phyloP scores from a whole-genome alignment of 1,140 invertebrate species.

The Telenomus remus region DNA sequence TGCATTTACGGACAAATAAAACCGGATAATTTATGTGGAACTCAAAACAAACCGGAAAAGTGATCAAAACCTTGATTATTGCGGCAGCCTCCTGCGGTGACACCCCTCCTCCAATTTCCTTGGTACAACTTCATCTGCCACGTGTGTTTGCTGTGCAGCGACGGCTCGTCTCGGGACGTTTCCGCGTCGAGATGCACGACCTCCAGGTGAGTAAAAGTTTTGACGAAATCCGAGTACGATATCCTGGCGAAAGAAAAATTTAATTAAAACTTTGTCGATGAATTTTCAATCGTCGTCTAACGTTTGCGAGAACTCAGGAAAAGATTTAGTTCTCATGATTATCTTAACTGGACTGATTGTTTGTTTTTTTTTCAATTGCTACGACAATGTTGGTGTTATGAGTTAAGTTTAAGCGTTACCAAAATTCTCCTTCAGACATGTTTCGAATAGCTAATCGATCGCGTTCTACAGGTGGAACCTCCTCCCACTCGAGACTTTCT shows the following conservation, averaged over 20 bases:
- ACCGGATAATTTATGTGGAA: conserved; percentile 40
- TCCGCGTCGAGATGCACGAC: conserved; percentile 91
- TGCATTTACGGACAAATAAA: conserved; percentile 28
- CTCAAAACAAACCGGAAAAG: conserved; percentile 24
- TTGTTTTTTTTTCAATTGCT: background rate
- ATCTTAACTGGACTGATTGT: background rate
- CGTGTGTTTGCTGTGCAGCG: conserved; percentile 84
- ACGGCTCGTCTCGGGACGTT: conserved; percentile 88
- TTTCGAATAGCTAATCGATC: conserved; percentile 82
- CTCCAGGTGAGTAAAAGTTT: conserved; percentile 89
- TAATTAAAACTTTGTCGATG: background rate
- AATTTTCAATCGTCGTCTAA: no score
- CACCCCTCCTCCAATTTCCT: conserved; percentile 90
- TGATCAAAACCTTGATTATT: conserved; percentile 84
- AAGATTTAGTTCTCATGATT: no score
- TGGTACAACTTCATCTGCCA: conserved; percentile 92
- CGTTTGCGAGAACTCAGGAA: no score
- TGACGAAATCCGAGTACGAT: conserved; percentile 88
- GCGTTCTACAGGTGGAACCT: conserved; percentile 82
- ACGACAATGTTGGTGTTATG: no score
- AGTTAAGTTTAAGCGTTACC: conserved; percentile 70
- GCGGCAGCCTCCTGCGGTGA: conserved; percentile 92
- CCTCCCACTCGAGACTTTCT: conserved; percentile 84
- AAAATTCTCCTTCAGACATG: conserved; percentile 87
- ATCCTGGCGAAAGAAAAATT: conserved; percentile 76